Base-by-base conservation (phyloP, 2,888 invertebrate species). In the Athalia cordata region DNA sequence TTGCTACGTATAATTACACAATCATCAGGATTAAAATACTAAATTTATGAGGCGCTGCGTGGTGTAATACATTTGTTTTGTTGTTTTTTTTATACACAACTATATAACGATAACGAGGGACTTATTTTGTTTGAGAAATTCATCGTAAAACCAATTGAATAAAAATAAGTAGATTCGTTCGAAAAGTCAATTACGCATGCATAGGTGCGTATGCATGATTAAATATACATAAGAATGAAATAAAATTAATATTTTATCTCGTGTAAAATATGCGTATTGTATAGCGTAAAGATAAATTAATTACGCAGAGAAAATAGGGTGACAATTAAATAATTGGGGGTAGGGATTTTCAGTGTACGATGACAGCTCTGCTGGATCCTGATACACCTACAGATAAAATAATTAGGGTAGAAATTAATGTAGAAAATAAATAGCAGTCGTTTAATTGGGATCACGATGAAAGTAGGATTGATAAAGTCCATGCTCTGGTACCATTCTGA, bases 401-500 rank as follows among this genome's bases (percentile, higher is more conserved):
- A 57, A 72, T 47, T 13, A 59, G 4, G 52, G 68, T 77, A 47
- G 76, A 77, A 80, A 79, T 61, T 77, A 79, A 77, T 79, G 64
- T 45, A 59, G 29, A 57, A 77, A n/a, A 79, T 52, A 78, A 79
- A 66, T 72, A 81, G 29, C 29, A 29, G 65, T 52, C 78, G 74
- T 81, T 81, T 50, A 70, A 74, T 72, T 80, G 50, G 83, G 83
- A 13, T 57, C 57, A 72, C 59, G 49, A 52, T 72, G 57, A 64
- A 62, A 50, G 3, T 62, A 29, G 50, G 11, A 75, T 62, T 64
- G 29, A 64, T 11, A 64, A 64, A 61, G 9, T 75, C 75, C 62
- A 75, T 61, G 50, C 43, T 75, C 49, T 43, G 65, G 79, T 80
- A 81, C 78, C 81, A 81, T 80, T 83, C 81, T 83, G 87, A 87